These are phyloP conservation scores for Sepioteuthis lessoniana DNA, from an alignment of 2,888 invertebrate genomes.

Conservation along the genomic window DNA sequence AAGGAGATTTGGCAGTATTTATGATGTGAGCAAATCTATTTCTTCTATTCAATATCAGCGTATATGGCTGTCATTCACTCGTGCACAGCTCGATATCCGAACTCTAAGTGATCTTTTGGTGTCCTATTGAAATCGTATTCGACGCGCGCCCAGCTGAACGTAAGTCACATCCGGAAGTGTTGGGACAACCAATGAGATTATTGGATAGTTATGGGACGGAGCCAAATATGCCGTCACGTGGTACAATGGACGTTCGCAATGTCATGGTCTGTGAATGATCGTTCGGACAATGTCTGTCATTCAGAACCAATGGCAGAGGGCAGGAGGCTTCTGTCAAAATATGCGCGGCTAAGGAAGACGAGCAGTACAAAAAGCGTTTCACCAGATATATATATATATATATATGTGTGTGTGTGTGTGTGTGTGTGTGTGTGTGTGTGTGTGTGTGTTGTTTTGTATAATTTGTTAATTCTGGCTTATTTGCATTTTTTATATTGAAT, in stretches of 20 bases:
- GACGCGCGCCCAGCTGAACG: neutral
- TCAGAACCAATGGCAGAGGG: neutral
- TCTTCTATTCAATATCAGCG: neutral
- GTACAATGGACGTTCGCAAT: neutral
- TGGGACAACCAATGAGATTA: neutral
- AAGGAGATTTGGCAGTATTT: neutral
- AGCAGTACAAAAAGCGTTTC: neutral
- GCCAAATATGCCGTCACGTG: constrained; percentile 14
- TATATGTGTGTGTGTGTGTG: neutral
- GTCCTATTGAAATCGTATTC: neutral
- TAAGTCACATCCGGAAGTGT: constrained; percentile 17
- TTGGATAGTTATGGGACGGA: neutral
- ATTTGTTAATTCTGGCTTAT: too few species aligned
- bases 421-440: neutral
- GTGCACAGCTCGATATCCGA: neutral
- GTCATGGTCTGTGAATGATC: constrained; percentile 9
- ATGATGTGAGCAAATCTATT: neutral
- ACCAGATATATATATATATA: neutral
- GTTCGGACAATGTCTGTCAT: constrained; percentile 21
- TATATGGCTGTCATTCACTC: neutral
- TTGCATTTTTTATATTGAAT: too few species aligned
- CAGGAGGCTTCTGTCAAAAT: neutral
- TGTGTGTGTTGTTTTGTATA: too few species aligned
- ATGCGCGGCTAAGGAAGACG: neutral
- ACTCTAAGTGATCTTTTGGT: neutral